Conservation (phyloP, 35 echinoderm and acorn worm genomes). For the Hemicentrotus pulcherrimus region DNA sequence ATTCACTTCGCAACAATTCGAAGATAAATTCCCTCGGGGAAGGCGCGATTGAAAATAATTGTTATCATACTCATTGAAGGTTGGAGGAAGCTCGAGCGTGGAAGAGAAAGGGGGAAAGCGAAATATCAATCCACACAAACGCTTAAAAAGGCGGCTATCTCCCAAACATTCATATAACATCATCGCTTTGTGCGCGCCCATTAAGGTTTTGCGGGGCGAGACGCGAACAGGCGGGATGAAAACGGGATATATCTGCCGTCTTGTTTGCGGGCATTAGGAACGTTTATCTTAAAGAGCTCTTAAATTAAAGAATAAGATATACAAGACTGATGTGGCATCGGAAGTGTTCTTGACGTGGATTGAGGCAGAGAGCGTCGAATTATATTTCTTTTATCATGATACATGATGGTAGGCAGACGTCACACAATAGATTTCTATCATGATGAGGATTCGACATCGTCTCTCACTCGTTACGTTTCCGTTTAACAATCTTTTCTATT, state of each 20-base stretch:
- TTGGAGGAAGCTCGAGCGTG: neutral
- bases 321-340: conserved; percentile 9
- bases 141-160: conserved; percentile 9
- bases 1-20: neutral
- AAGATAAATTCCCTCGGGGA: conserved; percentile 9
- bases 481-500: conserved; percentile 14
- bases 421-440: neutral
- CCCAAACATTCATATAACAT: conserved; percentile 18
- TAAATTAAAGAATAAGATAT: conserved; percentile 15
- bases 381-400: conserved; percentile 15
- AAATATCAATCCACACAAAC: conserved; percentile 19
- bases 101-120: neutral
- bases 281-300: conserved; percentile 18
- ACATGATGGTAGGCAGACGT: conserved; percentile 1
- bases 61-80: conserved; percentile 4
- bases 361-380: neutral
- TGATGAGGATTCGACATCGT: neutral
- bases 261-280: conserved; percentile 5
- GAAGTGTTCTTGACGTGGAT: conserved; percentile 10
- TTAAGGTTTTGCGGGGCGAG: neutral
- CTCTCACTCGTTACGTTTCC: neutral
- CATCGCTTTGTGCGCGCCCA: conserved; percentile 14
- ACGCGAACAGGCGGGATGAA: neutral
- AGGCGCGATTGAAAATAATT: conserved; percentile 13
- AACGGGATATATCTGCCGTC: neutral